phyloP scores from a whole-genome alignment of 2,113 vertebrate genomes.

The Asarcornis scutulata region DNA sequence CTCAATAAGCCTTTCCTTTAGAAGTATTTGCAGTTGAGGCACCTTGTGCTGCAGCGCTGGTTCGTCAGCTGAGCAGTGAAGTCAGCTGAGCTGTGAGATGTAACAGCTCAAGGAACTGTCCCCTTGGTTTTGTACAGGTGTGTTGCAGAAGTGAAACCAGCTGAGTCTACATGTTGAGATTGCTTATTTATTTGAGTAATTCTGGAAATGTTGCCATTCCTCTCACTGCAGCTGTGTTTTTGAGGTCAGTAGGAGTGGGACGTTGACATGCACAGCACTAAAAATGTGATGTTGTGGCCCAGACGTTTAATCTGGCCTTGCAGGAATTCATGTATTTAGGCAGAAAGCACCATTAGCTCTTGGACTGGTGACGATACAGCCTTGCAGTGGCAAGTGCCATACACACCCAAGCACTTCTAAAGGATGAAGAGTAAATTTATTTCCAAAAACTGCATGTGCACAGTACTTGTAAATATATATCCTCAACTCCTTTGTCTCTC shows the following conservation, averaged over 20 bases:
- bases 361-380: background rate
- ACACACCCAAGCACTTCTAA: fast-evolving
- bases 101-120: background rate
- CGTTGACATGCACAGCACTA: slow-evolving; percentile 3
- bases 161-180: slow-evolving; percentile 6
- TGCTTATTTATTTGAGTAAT: slow-evolving; percentile 18
- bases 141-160: slow-evolving; percentile 48
- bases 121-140: slow-evolving; percentile 49
- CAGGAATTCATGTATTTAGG: slow-evolving; percentile 12
- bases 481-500: background rate
- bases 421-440: background rate
- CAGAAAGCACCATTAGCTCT: background rate
- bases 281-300: slow-evolving; percentile 36
- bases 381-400: too few species aligned
- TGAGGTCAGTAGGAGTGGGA: slow-evolving; percentile 5
- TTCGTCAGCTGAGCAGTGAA: slow-evolving; percentile 2
- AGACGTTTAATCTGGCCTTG: slow-evolving; percentile 35
- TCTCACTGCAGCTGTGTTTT: slow-evolving; percentile 52
- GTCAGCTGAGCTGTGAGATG: background rate
- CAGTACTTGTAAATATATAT: background rate
- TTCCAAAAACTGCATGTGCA: background rate
- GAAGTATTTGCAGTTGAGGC: background rate
- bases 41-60: background rate
- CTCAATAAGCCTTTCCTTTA: slow-evolving; percentile 23
- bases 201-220: slow-evolving; percentile 30